Evolutionary conservation across 2,113 vertebrate species (phyloP).

Genomic region (Silurus asotus): DNA sequence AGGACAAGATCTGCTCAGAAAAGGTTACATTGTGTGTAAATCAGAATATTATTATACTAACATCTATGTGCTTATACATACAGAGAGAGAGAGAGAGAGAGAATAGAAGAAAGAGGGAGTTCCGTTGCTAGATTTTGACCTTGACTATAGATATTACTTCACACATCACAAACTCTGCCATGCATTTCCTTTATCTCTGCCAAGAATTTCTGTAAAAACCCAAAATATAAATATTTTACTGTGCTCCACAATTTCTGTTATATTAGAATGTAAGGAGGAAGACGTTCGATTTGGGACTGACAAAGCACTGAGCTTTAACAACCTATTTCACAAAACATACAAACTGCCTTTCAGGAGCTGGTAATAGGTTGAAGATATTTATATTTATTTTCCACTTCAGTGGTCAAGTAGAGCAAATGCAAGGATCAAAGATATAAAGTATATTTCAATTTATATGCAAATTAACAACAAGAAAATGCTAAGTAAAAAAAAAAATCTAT

Average conservation of each 20-base stretch:
- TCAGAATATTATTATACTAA: background rate
- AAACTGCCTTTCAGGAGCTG: background rate
- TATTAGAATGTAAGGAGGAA: background rate
- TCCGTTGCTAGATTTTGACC: background rate
- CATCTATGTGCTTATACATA: background rate
- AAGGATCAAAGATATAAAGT: background rate
- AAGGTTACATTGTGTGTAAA: background rate
- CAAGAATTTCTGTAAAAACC: background rate
- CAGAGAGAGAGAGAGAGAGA: no score
- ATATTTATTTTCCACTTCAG: slow-evolving; percentile 14
- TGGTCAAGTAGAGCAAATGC: background rate
- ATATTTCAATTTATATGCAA: background rate
- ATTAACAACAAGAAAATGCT: background rate
- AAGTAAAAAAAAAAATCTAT: background rate
- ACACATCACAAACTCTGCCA: background rate
- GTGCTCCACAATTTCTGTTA: background rate
- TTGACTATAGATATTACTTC: background rate
- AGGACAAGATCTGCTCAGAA: background rate
- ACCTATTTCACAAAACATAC: background rate
- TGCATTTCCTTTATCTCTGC: background rate
- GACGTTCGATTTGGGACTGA: background rate
- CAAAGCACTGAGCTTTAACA: background rate
- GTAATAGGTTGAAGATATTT: background rate
- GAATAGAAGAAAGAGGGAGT: background rate
- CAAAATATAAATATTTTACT: background rate